phyloP scores from a whole-genome alignment of 53 echinoderm and acorn worm species.

The Pentamera pediparva region DNA sequence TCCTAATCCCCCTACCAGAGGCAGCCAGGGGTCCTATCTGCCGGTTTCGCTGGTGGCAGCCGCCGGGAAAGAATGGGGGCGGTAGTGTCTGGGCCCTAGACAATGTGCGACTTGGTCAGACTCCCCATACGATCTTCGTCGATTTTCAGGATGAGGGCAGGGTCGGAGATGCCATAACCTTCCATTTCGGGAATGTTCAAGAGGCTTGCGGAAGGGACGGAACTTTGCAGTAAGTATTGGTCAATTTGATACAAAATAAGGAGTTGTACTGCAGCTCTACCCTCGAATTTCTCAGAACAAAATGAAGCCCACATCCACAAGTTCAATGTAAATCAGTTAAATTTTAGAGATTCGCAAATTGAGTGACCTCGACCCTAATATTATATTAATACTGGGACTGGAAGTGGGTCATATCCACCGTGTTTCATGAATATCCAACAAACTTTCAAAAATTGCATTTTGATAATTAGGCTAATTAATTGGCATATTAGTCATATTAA shows the following conservation, averaged over 20 bases:
- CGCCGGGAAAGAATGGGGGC: constrained; percentile 42
- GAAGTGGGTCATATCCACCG: too few species aligned
- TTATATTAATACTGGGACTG: too few species aligned
- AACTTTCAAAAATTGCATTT: too few species aligned
- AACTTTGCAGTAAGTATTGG: constrained; percentile 36
- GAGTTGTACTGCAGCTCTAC: not conserved
- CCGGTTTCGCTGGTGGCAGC: constrained; percentile 55
- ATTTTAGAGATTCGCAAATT: too few species aligned
- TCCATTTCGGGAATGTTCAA: constrained; percentile 70
- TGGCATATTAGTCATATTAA: too few species aligned
- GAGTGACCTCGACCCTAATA: too few species aligned
- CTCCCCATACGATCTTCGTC: constrained; percentile 58
- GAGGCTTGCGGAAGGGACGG: constrained; percentile 50
- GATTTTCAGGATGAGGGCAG: constrained; percentile 58
- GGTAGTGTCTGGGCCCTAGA: constrained; percentile 81
- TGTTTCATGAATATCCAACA: too few species aligned
- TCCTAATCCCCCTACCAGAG: constrained; percentile 55
- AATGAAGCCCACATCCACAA: too few species aligned
- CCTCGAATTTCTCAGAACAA: too few species aligned
- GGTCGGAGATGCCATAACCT: constrained; percentile 57
- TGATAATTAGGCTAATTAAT: too few species aligned
- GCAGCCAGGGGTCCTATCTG: constrained; percentile 44
- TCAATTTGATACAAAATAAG: too few species aligned
- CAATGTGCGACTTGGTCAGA: constrained; percentile 49
- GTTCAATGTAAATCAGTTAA: too few species aligned